These are phyloP conservation scores for Apostichopus parvimensis DNA, from an alignment of 35 echinoderm and acorn worm genomes.

Conservation along the genomic window DNA sequence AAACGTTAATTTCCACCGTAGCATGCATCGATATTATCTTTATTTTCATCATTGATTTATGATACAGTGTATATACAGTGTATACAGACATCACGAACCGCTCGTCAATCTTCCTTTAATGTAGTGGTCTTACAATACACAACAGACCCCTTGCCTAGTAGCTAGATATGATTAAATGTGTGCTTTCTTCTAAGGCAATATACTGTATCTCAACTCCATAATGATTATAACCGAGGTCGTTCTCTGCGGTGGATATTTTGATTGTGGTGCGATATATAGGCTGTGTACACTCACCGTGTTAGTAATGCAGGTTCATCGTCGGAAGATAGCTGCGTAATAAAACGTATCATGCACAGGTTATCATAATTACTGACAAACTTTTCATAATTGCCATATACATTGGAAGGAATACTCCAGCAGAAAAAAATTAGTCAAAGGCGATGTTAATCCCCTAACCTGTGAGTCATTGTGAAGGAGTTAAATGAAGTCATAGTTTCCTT, in stretches of 20 bases:
- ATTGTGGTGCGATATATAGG: neutral
- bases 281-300: neutral
- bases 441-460: neutral
- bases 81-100: neutral
- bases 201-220: neutral
- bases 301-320: neutral
- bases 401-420: neutral
- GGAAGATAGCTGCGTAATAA: neutral
- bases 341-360: neutral
- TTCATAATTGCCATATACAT: neutral
- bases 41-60: neutral
- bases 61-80: neutral
- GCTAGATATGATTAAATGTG: neutral
- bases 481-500: neutral
- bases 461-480: neutral
- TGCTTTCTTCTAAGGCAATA: neutral
- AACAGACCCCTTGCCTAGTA: neutral
- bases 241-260: neutral
- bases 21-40: neutral
- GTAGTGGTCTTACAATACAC: neutral
- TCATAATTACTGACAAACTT: too few species aligned
- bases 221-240: neutral
- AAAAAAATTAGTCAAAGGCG: neutral
- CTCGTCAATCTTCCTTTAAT: neutral
- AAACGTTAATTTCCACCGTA: neutral